Evolutionary conservation across 1,140 invertebrate genomes (phyloP).

Genomic region (Drosophila navojoa): DNA sequence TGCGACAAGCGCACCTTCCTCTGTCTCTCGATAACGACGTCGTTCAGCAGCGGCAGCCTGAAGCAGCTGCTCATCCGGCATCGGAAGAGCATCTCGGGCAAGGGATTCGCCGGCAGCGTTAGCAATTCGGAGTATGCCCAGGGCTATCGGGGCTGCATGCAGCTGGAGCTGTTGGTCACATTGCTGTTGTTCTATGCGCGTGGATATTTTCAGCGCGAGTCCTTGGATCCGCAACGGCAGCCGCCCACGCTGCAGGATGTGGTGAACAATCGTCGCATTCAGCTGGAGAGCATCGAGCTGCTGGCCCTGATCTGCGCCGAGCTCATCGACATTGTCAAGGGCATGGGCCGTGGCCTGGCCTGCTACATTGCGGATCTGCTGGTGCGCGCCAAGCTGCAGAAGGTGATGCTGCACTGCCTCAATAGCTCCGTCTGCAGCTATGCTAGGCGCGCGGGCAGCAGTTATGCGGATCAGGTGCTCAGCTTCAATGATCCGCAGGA

Average conservation of each 20-base stretch:
- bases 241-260: constrained; percentile 90
- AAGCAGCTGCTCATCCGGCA: constrained; percentile 89
- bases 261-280: constrained; percentile 90
- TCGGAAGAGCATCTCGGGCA: constrained; percentile 91
- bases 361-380: constrained; percentile 93
- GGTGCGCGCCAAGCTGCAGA: constrained; percentile 93
- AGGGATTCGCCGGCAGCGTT: constrained; percentile 90
- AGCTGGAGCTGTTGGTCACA: constrained; percentile 92
- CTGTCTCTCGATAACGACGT: constrained; percentile 89
- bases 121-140: constrained; percentile 87
- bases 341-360: constrained; percentile 91
- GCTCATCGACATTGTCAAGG: constrained; percentile 91
- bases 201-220: constrained; percentile 91
- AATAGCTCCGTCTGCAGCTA: constrained; percentile 89
- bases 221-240: constrained; percentile 85
- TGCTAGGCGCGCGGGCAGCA: constrained; percentile 66
- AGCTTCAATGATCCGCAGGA: constrained; percentile 91
- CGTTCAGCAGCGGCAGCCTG: constrained; percentile 85
- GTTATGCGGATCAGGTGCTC: constrained; percentile 93
- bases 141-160: constrained; percentile 90
- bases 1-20: constrained; percentile 90
- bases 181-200: constrained; percentile 92
- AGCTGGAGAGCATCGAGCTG: constrained; percentile 91
- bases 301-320: constrained; percentile 91
- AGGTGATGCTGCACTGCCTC: constrained; percentile 93